Evolutionary conservation across 2,113 vertebrate genomes (phyloP).

Genomic region (Pteropus alecto): DNA sequence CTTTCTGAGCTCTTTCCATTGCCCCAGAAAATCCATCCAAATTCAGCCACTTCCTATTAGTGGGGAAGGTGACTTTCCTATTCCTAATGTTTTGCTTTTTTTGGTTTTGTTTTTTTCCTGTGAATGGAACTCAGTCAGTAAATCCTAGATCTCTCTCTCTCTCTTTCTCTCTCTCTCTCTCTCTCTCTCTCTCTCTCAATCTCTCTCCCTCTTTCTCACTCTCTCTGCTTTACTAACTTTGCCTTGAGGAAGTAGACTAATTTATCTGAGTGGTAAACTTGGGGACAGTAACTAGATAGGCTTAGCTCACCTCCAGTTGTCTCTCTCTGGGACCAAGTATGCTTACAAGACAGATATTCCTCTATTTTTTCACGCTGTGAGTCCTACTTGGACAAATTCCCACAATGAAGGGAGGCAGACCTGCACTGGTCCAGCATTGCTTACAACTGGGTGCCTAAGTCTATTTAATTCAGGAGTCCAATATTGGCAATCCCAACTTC

Average conservation of each 20-base stretch:
- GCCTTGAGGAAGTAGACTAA: not conserved
- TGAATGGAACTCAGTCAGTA: not conserved
- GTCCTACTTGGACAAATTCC: not conserved
- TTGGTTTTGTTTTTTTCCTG: not conserved
- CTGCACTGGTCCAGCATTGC: not conserved
- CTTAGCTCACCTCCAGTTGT: not conserved
- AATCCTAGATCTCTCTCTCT: not conserved
- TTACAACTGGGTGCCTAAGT: not conserved
- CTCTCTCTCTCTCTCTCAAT: not conserved
- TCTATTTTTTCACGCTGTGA: not conserved
- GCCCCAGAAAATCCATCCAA: not conserved
- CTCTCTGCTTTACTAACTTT: not conserved
- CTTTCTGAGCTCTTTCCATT: not conserved
- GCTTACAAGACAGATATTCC: not conserved
- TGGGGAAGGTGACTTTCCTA: not conserved
- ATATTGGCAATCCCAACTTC: not conserved
- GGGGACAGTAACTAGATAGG: not conserved
- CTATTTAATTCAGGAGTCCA: not conserved
- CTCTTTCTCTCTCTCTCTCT: not conserved
- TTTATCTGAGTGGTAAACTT: not conserved
- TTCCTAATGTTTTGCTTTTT: not conserved
- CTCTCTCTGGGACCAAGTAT: not conserved
- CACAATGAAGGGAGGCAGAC: not conserved
- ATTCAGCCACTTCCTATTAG: not conserved
- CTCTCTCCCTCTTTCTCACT: too few relatives aligned